Percentiles rank a stretch among this genome's conserved stretches.
Evolutionary conservation across 2,113 vertebrate species (phyloP).

Genomic region (Butorides virescens): DNA sequence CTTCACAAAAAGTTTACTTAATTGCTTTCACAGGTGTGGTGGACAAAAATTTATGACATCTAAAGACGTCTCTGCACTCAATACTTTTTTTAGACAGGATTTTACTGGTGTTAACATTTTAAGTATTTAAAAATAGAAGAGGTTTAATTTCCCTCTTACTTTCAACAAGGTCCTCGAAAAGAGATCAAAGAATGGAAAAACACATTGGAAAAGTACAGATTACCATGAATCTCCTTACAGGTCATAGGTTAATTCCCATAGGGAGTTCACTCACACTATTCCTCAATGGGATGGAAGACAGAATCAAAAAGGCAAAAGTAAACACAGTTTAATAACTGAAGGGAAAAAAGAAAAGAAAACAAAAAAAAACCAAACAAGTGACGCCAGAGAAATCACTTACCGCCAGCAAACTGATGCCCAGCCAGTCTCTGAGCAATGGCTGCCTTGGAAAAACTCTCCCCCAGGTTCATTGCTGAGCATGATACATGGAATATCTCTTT

Average conservation of each 20-base stretch:
- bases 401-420: background rate
- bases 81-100: background rate
- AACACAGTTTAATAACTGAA: background rate
- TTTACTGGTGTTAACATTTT: background rate
- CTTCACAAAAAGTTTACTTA: background rate
- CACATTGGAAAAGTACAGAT: background rate
- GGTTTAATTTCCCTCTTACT: background rate
- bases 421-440: background rate
- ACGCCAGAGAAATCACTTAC: background rate
- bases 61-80: background rate
- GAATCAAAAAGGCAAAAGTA: background rate
- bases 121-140: background rate
- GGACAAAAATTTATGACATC: background rate
- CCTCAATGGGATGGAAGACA: background rate
- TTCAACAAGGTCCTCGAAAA: background rate
- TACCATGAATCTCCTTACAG: background rate
- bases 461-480: background rate
- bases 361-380: background rate
- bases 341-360: background rate
- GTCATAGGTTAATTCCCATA: background rate
- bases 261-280: accelerated
- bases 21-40: background rate
- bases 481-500: background rate
- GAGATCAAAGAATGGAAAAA: background rate
- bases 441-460: background rate